Evolutionary conservation across 2,113 vertebrate genomes (phyloP).

Genomic region (Neodon shergylaensis): DNA sequence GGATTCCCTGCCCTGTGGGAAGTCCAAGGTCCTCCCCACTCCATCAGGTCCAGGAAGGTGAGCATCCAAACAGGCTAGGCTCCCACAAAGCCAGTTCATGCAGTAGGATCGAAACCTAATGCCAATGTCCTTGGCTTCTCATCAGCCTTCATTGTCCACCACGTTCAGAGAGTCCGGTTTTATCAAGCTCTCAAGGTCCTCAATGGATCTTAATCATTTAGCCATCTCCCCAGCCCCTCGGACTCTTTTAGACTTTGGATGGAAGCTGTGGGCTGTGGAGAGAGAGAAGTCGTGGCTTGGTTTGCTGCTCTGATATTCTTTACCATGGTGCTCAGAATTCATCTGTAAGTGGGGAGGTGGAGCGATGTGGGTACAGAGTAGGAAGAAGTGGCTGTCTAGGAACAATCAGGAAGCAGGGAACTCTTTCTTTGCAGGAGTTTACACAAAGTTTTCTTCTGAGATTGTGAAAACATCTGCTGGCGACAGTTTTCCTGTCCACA

Average conservation of each 20-base stretch:
- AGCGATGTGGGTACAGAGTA: not conserved
- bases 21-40: too few species aligned
- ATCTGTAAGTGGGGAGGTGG: not conserved
- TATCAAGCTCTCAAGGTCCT: too few species aligned
- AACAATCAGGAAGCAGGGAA: not conserved
- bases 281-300: not conserved
- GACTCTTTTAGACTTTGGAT: not conserved
- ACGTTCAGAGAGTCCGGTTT: too few species aligned
- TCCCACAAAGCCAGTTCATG: too few species aligned
- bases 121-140: too few species aligned
- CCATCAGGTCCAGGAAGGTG: too few species aligned
- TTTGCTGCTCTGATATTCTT: not conserved
- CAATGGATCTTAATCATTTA: not conserved
- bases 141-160: too few species aligned
- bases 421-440: not conserved
- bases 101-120: too few species aligned
- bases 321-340: not conserved
- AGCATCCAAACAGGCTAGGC: too few species aligned
- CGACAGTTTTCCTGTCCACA: rapidly evolving
- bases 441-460: not conserved
- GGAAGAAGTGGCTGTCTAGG: too few species aligned
- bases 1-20: too few species aligned
- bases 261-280: not conserved
- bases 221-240: not conserved
- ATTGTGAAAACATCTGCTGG: not conserved